Conservation (phyloP, 1,140 invertebrate species). For the Oscheius sp. region DNA sequence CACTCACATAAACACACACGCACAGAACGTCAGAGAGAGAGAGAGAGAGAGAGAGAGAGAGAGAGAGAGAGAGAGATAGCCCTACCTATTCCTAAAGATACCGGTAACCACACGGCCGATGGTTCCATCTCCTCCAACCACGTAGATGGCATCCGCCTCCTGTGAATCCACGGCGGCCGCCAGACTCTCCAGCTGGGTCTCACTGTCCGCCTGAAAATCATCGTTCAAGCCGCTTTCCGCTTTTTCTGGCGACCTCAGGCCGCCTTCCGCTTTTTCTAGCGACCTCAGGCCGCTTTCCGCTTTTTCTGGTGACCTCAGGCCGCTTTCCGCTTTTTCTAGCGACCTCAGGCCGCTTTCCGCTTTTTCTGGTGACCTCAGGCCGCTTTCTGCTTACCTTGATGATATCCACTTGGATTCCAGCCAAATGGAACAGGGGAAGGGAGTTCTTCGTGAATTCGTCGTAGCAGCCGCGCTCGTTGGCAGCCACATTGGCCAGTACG, state of each 20-base stretch:
- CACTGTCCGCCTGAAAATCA: slow-evolving; percentile 37
- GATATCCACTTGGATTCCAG: slow-evolving; percentile 42
- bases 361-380: neutral
- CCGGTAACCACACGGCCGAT: slow-evolving; percentile 39
- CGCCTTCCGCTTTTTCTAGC: neutral
- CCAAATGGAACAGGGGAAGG: slow-evolving; percentile 40
- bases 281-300: neutral
- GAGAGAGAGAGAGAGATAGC: no score
- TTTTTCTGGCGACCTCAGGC: neutral
- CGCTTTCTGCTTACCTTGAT: slow-evolving; percentile 33
- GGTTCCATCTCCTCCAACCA: slow-evolving; percentile 46
- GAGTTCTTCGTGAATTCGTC: slow-evolving; percentile 43
- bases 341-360: neutral
- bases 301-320: slow-evolving; percentile 38
- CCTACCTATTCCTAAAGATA: slow-evolving; percentile 35
- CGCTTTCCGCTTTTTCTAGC: no score
- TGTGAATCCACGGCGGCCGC: slow-evolving; percentile 30
- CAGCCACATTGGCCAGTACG: slow-evolving; percentile 32
- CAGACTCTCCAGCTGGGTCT: slow-evolving; percentile 29
- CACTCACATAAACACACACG: neutral
- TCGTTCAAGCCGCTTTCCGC: no score
- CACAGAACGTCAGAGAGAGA: no score
- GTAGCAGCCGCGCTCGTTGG: slow-evolving; percentile 31
- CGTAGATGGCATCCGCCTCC: slow-evolving; percentile 42
- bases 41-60: no score